Base-by-base conservation (phyloP, 2,888 invertebrate species). In the Sminthurinus aureus region DNA sequence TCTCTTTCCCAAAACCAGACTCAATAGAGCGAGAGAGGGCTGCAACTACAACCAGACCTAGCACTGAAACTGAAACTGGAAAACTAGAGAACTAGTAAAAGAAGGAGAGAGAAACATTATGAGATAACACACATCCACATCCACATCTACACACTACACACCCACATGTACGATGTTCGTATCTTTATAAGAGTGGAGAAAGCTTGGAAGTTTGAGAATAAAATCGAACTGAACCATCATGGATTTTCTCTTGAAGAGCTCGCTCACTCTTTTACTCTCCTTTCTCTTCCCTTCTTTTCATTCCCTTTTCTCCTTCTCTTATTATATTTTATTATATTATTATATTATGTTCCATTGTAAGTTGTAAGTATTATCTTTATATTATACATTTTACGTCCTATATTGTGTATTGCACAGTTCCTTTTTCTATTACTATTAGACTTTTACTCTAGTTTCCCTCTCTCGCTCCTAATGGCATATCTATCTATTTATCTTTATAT, bases 181-280 rank as follows among this genome's bases (percentile, higher is more conserved):
- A 38, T 38, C 1, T 6, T 38, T 38, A 38, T 38, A 38, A 74
- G 18, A 74, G 58, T 58, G 52, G n/a, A 38, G 38, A 51, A 52
- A 51, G 20, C 26, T n/a, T 18, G 74, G 38, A 26, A 79, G 79
- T 50, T 67, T 15, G 69, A 22, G 22, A 69, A 79, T 50, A 79
- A 79, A 79, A 79, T 79, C 79, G 79, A 79, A 79, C 69, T 69
- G 79, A 79, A 79, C 79, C 50, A 79, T 79, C 67, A 79, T 79
- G 69, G 79, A 79, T 79, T 79, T 79, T 69, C 79, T 79, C 79
- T 79, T 67, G 38, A 79, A 38, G 79, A 67, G 22, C 79, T 79
- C 50, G 50, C 79, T 18, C 38, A 4, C 38, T 38, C 22, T 76
- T 13, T 58, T 20, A 51, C 76, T 18, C 76, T 76, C 9, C 18